phyloP scores from a whole-genome alignment of 2,888 invertebrate species.

The Apamea epomidion region DNA sequence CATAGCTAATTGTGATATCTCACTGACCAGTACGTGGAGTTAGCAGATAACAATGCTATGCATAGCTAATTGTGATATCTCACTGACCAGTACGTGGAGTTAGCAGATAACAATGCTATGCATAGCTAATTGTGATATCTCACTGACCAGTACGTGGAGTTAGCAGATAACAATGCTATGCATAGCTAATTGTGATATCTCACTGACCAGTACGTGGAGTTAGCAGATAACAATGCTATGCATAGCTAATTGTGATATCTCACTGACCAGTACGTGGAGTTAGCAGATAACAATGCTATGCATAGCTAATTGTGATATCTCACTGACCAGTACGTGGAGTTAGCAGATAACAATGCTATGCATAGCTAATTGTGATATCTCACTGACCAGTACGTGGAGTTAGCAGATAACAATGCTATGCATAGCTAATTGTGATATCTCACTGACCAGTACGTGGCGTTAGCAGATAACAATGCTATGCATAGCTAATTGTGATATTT shows the following conservation, averaged over 20 bases:
- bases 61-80: slow-evolving; percentile 38
- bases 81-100: slow-evolving; percentile 37
- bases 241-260: slow-evolving; percentile 38
- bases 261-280: slow-evolving; percentile 37
- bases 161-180: slow-evolving; percentile 11
- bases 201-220: slow-evolving; percentile 37
- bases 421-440: slow-evolving; percentile 39
- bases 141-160: slow-evolving; percentile 37
- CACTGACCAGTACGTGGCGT: slow-evolving; percentile 36
- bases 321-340: slow-evolving; percentile 37
- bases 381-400: slow-evolving; percentile 37
- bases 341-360: slow-evolving; percentile 11
- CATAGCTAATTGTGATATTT: slow-evolving; percentile 13
- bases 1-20: slow-evolving; percentile 38
- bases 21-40: slow-evolving; percentile 37
- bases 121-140: slow-evolving; percentile 38
- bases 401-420: slow-evolving; percentile 11
- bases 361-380: slow-evolving; percentile 38
- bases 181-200: slow-evolving; percentile 38
- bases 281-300: slow-evolving; percentile 11
- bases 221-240: slow-evolving; percentile 11
- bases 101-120: slow-evolving; percentile 11
- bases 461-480: slow-evolving; percentile 11
- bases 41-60: slow-evolving; percentile 11
- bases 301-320: slow-evolving; percentile 38